phyloP scores from a whole-genome alignment of 2,113 vertebrate genomes.

The Desmodus rotundus region DNA sequence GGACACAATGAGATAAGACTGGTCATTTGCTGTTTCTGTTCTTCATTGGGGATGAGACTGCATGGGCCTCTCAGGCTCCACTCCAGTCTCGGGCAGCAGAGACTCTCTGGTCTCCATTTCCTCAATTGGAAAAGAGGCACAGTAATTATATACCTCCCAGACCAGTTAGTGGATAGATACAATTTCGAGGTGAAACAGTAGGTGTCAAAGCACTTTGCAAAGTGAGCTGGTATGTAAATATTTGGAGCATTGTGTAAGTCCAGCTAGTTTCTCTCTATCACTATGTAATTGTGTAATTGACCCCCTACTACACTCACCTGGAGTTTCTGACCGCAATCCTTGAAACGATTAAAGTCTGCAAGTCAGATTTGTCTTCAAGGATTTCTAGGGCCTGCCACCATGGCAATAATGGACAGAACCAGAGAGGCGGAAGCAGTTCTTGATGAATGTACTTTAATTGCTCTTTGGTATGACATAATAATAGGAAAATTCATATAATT shows the following conservation, averaged over 20 bases:
- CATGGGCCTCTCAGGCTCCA: not conserved
- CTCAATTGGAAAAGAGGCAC: not conserved
- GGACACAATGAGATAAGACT: not conserved
- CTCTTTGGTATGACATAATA: constrained; percentile 74
- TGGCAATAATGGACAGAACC: constrained; percentile 69
- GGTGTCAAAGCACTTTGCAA: constrained; percentile 7
- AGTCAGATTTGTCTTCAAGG: constrained; percentile 55
- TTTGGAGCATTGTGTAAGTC: constrained; percentile 34
- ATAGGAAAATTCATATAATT: constrained; percentile 78
- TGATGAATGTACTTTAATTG: constrained; percentile 77
- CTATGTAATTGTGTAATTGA: constrained; percentile 64
- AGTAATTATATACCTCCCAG: constrained; percentile 12
- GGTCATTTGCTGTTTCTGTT: not conserved
- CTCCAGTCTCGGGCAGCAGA: not conserved
- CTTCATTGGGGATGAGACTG: fast-evolving
- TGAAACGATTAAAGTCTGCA: constrained; percentile 65
- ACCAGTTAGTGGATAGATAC: not conserved
- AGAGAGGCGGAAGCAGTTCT: constrained; percentile 60
- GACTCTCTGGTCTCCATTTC: not conserved
- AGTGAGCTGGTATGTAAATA: constrained; percentile 55
- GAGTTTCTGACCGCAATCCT: constrained; percentile 67
- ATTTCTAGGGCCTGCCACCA: constrained; percentile 62
- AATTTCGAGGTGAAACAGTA: not conserved
- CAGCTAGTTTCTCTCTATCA: constrained; percentile 34
- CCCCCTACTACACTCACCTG: constrained; percentile 53